Evolutionary conservation across 2,888 invertebrate species (phyloP), one percentile per base, ranked within the genome.

Genomic region (Sceliomorpha sp.): DNA sequence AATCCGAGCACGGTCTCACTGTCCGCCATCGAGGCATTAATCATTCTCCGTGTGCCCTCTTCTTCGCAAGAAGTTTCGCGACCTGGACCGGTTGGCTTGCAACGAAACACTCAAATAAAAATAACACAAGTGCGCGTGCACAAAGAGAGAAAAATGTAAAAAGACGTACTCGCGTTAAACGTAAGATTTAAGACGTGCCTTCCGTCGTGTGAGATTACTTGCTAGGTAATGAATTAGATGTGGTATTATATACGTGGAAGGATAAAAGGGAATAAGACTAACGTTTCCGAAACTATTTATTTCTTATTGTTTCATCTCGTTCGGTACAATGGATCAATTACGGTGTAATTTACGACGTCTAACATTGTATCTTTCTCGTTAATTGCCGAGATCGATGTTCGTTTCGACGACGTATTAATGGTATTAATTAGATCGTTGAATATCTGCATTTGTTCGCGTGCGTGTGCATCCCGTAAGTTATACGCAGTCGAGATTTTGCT

Each of bases 21-120:
- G 64, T 47, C 70, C 70, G 40, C 51, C 76, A 80, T 75, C 70
- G 66, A 48, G 68, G 70, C 74, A 82, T 82, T 81, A 82, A 80
- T 83, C 83, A 82, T 83, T 78, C 74, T 44, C 50, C 51, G 37
- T 37, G 39, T 42, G 37, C 62, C 63, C 63, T 53, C 39, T 37
- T 55, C 53, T 63, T 58, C 45, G 47, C 53, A 45, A 20, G 17
- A 45, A 53, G 37, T 51, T 39, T 51, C 44, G 63, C 63, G 53
- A 62, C 53, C 53, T 47, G 48, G 55, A 63, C 63, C 55, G 63
- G 63, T 63, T 47, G 47, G 31, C 53, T 48, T 47, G 37, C 27
- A 36, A 37, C 42, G 50, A 42, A 63, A 64, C 53, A 42, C 48
- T 36, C 53, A 48, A 44, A 60, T 60, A 62, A 62, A 34, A 62